Evolutionary conservation across 1,140 invertebrate genomes (phyloP).

Genomic region (Drosophila punjabiensis): DNA sequence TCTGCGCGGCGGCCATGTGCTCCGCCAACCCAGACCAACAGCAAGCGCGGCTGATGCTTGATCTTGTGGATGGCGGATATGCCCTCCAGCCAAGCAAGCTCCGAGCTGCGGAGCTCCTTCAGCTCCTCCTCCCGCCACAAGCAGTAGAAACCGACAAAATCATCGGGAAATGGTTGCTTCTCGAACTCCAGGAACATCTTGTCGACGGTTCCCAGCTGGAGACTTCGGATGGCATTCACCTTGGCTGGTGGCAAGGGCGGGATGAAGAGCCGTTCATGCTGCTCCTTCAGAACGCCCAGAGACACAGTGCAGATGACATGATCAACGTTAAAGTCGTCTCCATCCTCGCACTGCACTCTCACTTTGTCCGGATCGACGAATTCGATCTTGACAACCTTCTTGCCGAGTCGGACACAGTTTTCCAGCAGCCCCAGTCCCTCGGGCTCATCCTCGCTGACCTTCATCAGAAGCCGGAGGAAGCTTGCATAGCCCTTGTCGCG

Average conservation of each 20-base stretch:
- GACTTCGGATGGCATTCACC: slow-evolving; percentile 87
- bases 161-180: slow-evolving; percentile 88
- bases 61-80: slow-evolving; percentile 89
- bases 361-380: slow-evolving; percentile 61
- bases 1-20: slow-evolving; percentile 86
- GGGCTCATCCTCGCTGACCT: slow-evolving; percentile 85
- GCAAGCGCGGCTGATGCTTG: slow-evolving; percentile 88
- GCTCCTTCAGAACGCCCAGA: slow-evolving; percentile 89
- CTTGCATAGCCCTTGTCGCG: slow-evolving; percentile 86
- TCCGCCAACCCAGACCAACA: slow-evolving; percentile 86
- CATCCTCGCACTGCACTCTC: slow-evolving; percentile 87
- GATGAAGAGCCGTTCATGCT: slow-evolving; percentile 86
- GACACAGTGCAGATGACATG: slow-evolving; percentile 90
- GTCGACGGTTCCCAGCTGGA: slow-evolving; percentile 90
- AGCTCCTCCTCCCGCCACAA: slow-evolving; percentile 87
- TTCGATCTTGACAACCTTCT: slow-evolving; percentile 85
- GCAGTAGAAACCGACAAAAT: slow-evolving; percentile 85
- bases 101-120: slow-evolving; percentile 86
- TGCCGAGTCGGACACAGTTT: slow-evolving; percentile 69
- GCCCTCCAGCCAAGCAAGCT: slow-evolving; percentile 87
- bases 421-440: slow-evolving; percentile 42
- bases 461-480: slow-evolving; percentile 86
- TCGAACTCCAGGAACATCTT: slow-evolving; percentile 91
- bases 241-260: slow-evolving; percentile 88
- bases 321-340: slow-evolving; percentile 86